Base-by-base conservation (phyloP, 1,140 invertebrate species). In the Drosophila malerkotliana region DNA sequence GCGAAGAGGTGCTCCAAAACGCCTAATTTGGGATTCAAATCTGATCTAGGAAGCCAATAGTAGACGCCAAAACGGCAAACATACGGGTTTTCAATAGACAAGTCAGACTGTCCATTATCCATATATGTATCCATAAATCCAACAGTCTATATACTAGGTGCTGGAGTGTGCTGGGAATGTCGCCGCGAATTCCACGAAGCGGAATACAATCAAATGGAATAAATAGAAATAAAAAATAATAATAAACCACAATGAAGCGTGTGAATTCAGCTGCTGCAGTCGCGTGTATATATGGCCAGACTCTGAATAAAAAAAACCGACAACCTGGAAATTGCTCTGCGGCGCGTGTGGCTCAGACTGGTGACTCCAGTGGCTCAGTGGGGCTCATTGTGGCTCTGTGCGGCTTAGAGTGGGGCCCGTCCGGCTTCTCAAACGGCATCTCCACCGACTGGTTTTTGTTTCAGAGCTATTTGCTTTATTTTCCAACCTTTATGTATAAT, bases 211-310 rank as follows among this genome's bases (percentile, higher is more conserved):
- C 48, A 47, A 68, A 37, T 68, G 63, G 49, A 71, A 52, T 52
- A 63, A 61, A 63, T 60, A 51, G 8, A 37, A 30, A 59, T 26
- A 37, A 59, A 37, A 60, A 53, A 44, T 12, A 63, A 64, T 67
- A 51, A 67, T 52, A 64, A 67, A 26, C 63, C 80, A 85, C 77
- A 84, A 80, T 69, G 77, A 67, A 72, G 74, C 82, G 81, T 85
- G 81, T 85, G 81, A 85, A 85, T 54, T 85, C 81, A 85, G 78
- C 81, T 79, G 77, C 37, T 76, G 72, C 81, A 87, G 81, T 87
- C 82, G 81, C 81, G 81, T 87, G 81, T 78, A 68, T 74, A 77
- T 56, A 18, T 18, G 18, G 74, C 71, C 69, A 66, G 76, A 79
- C 76, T 77, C 71, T 84, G 81, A 84, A 81, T 80, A 76, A 83